These are phyloP conservation scores for Lepidurus arcticus DNA, from an alignment of 1,140 invertebrate species.

Conservation along the genomic window DNA sequence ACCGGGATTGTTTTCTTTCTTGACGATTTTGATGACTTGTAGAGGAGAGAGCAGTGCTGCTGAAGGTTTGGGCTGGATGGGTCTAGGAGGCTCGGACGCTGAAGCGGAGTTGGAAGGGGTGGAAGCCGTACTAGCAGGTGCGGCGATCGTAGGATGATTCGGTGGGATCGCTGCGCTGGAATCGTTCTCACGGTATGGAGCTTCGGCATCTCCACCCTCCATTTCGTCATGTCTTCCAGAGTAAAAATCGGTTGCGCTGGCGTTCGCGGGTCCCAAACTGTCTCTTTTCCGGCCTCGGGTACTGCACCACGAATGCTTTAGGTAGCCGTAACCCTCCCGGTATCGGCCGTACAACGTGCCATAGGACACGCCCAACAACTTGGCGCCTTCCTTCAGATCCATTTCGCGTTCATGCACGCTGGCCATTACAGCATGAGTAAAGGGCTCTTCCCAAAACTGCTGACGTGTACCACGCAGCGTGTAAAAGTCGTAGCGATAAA, in stretches of 20 bases:
- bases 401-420: conserved; percentile 56
- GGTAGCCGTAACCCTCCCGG: conserved; percentile 77
- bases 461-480: conserved; percentile 61
- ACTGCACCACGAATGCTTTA: conserved; percentile 59
- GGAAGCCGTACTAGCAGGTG: not conserved
- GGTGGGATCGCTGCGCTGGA: not conserved
- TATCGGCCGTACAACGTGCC: conserved; percentile 81
- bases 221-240: not conserved
- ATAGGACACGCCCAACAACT: conserved; percentile 74
- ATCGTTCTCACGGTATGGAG: not conserved
- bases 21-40: not conserved
- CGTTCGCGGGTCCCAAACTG: conserved; percentile 3
- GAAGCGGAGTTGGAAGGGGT: not conserved
- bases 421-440: conserved; percentile 75
- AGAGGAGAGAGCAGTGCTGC: not conserved
- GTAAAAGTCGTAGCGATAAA: conserved; percentile 32
- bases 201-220: not conserved
- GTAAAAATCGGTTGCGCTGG: not conserved
- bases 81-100: not conserved
- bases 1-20: not conserved
- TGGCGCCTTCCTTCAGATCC: conserved; percentile 37
- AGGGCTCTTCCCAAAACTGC: conserved; percentile 85
- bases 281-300: conserved; percentile 26
- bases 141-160: not conserved
- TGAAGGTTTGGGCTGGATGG: not conserved